Conservation (phyloP, 2,888 invertebrate genomes). For the Drosophila anomalata region DNA sequence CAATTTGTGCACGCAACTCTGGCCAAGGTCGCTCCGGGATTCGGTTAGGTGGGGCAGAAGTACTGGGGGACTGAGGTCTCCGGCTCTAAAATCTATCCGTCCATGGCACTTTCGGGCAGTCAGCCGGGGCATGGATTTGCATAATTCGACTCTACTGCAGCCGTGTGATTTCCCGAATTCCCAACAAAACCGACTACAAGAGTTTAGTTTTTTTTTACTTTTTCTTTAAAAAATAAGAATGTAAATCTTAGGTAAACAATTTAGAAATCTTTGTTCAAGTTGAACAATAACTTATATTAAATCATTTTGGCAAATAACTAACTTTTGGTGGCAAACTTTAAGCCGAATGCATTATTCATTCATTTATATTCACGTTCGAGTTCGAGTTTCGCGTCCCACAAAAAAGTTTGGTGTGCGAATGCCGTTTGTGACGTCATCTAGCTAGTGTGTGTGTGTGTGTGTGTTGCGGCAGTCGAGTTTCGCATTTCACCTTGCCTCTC, state of each 20-base stretch:
- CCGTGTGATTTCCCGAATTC: conserved; percentile 45
- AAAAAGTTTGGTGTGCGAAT: conserved; percentile 46
- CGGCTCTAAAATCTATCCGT: conserved; percentile 14
- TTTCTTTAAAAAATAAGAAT: background rate
- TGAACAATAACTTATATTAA: background rate
- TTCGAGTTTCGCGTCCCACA: background rate
- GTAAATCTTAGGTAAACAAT: background rate
- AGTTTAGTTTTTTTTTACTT: background rate
- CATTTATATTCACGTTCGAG: conserved; percentile 19
- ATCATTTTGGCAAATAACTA: background rate
- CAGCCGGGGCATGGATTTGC: conserved; percentile 49
- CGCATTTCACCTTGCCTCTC: conserved; percentile 32
- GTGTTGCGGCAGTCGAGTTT: conserved; percentile 11
- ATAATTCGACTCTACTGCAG: conserved; percentile 54
- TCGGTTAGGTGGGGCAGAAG: background rate
- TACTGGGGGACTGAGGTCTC: background rate
- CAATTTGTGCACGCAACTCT: conserved; percentile 71
- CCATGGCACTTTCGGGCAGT: conserved; percentile 15
- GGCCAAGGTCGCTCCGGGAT: conserved; percentile 59
- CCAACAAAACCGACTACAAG: background rate
- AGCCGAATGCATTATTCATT: conserved; percentile 7
- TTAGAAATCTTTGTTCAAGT: background rate
- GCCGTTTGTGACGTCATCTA: conserved; percentile 62
- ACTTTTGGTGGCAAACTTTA: background rate
- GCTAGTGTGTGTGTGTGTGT: too few relatives aligned